Evolutionary conservation across 1,140 invertebrate species (phyloP), one percentile per base, ranked within the genome.

Genomic region (Brevipalpus yothersi): DNA sequence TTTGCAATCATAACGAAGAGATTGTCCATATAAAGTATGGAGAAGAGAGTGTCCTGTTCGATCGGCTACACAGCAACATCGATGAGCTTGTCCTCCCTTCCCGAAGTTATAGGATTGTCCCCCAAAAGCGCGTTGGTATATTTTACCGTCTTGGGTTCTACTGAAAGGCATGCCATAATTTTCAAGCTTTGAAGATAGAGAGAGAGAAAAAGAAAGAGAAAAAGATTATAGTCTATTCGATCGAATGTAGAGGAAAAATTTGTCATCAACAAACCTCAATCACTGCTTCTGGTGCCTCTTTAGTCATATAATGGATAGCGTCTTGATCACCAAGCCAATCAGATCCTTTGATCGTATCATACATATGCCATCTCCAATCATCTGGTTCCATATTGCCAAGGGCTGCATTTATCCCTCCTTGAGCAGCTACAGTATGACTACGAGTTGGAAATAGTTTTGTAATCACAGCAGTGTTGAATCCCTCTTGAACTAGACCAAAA

Each of bases 321-420:
- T 97, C 89, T 75, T 94, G 80, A 72, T 97, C 93, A 64, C 94
- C 93, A 7, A 97, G 77, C 94, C 94, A 98, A 78, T 98, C 94
- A 53, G 90, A 95, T n/a, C 94, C 93, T 72, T 98, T 98, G 7
- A 98, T 89, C 9, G 94, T 98, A 70, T 82, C 92, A 72, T 94
- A 79, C 73, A 72, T 74, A 58, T 60, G 58, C 82, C 86, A 98
- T 42, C 82, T 78, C 94, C 94, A 98, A 66, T 88, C 82, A 69
- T 97, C 92, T 17, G 81, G 80, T 74, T 96, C 92, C 85, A 91
- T 92, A 69, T 92, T 90, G 53, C 86, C 86, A 66, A 83, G 72
- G 39, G 91, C 89, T 59, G 91, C 91, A 79, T 96, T 96, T 62
- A 97, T 90, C 59, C 94, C 94, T 62, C 94, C 78, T 72, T 98